Conservation (phyloP, 37 sponge, comb jelly and placozoan genomes). For the Ephydatia muelleri region DNA sequence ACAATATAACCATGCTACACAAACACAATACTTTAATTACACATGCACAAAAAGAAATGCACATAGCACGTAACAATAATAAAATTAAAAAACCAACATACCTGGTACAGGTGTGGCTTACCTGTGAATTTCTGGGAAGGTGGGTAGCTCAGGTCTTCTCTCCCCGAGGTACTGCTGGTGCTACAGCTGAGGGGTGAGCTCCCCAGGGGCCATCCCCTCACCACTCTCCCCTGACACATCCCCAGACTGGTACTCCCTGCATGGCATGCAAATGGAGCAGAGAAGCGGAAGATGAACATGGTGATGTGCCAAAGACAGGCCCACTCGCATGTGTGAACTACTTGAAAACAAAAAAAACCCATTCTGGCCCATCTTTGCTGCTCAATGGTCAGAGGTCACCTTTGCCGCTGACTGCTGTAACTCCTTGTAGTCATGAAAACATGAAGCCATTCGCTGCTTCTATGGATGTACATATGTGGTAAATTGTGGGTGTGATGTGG, state of each 20-base stretch:
- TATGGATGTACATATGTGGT: too few relatives aligned
- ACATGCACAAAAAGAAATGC: background rate
- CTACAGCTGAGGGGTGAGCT: constrained; percentile 68
- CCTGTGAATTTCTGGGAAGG: constrained; percentile 70
- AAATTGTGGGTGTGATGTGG: too few relatives aligned
- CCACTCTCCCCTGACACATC: constrained; percentile 34
- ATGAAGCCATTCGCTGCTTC: too few relatives aligned
- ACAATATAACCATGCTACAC: background rate
- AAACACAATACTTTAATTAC: background rate
- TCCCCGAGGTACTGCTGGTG: constrained; percentile 81
- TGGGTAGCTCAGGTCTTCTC: constrained; percentile 42
- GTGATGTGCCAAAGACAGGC: background rate
- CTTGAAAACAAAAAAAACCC: too few relatives aligned
- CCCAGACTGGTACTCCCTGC: constrained; percentile 27
- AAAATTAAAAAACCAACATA: background rate
- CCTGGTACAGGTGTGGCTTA: constrained; percentile 46
- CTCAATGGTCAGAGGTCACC: too few relatives aligned
- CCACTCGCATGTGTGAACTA: background rate
- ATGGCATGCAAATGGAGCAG: too few relatives aligned
- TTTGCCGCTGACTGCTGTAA: too few relatives aligned
- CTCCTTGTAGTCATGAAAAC: too few relatives aligned
- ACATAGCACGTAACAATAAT: background rate
- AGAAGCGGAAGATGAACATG: background rate
- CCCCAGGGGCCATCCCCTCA: constrained; percentile 43
- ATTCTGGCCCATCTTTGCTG: too few relatives aligned